Evolutionary conservation across 2,797 vertebrate genomes (phyloP).

Genomic region (Coendou prehensilis): DNA sequence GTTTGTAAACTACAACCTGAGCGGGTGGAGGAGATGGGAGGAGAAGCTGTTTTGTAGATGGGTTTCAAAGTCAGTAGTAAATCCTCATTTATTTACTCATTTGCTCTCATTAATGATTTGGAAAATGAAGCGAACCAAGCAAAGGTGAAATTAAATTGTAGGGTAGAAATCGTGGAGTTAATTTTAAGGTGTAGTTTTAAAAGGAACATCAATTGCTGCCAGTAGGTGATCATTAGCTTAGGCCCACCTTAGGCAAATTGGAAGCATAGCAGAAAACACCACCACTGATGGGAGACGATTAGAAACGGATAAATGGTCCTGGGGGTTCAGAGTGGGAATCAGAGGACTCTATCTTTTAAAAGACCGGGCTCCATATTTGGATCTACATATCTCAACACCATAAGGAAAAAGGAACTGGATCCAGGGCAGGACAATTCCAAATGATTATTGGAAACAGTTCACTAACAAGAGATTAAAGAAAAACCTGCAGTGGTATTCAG

Average conservation of each 20-base stretch:
- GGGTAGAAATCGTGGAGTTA: neutral
- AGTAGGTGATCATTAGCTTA: neutral
- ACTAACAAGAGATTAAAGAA: slow-evolving; percentile 22
- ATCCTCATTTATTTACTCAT: neutral
- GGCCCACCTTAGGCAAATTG: neutral
- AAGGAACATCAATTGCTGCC: neutral
- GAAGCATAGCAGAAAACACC: neutral
- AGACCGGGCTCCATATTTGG: neutral
- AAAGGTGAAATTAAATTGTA: slow-evolving; percentile 39
- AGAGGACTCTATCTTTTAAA: slow-evolving; percentile 26
- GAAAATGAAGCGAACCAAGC: slow-evolving; percentile 29
- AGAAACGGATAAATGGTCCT: neutral
- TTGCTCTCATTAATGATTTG: slow-evolving; percentile 36
- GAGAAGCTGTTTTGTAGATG: neutral
- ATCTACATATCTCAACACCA: neutral
- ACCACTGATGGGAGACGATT: neutral
- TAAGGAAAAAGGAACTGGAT: neutral
- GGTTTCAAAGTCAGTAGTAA: slow-evolving; percentile 1
- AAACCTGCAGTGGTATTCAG: neutral
- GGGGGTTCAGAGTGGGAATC: neutral
- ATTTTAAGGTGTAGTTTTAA: neutral
- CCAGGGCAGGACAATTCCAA: neutral
- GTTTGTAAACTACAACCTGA: neutral
- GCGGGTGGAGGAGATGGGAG: neutral
- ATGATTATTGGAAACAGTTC: neutral